Percentiles rank a stretch among this genome's conserved stretches.
Evolutionary conservation across 2,797 vertebrate species (phyloP).

Genomic region (Telmatherina bonti): DNA sequence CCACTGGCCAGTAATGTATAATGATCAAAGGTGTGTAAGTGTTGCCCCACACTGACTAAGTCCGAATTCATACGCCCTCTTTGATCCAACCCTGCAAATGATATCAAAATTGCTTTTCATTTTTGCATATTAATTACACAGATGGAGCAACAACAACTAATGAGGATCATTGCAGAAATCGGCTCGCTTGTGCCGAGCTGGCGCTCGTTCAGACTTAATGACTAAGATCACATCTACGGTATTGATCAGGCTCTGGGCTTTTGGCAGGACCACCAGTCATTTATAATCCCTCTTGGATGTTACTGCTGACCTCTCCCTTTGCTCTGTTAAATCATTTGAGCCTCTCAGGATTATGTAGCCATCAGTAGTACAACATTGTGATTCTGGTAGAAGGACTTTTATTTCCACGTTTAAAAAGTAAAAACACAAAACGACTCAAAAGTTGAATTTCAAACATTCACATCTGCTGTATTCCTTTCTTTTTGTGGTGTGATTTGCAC

Average conservation of each 20-base stretch:
- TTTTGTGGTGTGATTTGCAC: slow-evolving; percentile 40
- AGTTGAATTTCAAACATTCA: slow-evolving; percentile 31
- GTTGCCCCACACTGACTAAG: neutral
- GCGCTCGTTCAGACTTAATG: slow-evolving; percentile 64
- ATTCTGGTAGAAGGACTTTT: slow-evolving; percentile 23
- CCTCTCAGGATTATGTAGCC: slow-evolving; percentile 25
- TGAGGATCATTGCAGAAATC: slow-evolving; percentile 42
- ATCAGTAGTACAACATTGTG: slow-evolving; percentile 9
- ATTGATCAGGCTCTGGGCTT: slow-evolving; percentile 64
- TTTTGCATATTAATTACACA: slow-evolving; percentile 58
- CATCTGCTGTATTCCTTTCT: slow-evolving; percentile 20
- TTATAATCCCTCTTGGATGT: slow-evolving; percentile 58
- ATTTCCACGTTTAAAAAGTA: slow-evolving; percentile 22
- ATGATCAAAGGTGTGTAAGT: neutral
- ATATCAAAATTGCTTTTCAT: slow-evolving; percentile 51
- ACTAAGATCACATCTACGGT: slow-evolving; percentile 68
- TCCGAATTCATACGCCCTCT: slow-evolving; percentile 28
- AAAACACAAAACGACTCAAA: too few relatives aligned
- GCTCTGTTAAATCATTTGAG: slow-evolving; percentile 35
- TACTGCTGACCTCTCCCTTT: slow-evolving; percentile 29
- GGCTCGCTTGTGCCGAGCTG: slow-evolving; percentile 50
- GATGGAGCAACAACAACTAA: slow-evolving; percentile 60
- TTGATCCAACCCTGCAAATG: slow-evolving; percentile 26
- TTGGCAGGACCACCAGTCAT: slow-evolving; percentile 55
- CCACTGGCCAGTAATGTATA: too few relatives aligned